Evolutionary conservation across 2,797 vertebrate genomes (phyloP).

Genomic region (Pogoniulus pusillus): DNA sequence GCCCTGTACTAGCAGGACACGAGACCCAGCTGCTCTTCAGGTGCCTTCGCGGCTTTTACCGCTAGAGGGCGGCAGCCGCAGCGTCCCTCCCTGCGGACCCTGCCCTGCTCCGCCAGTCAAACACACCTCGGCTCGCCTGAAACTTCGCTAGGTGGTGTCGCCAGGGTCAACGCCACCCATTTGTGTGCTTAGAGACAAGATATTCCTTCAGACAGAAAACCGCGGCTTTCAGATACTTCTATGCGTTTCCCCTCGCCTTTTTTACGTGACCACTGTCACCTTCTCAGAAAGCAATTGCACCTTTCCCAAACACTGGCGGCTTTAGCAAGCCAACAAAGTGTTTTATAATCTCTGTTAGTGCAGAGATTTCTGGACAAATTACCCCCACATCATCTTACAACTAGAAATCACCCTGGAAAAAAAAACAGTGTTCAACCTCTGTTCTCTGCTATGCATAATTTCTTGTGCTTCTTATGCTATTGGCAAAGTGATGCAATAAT

Average conservation of each 20-base stretch:
- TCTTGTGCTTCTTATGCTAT: not conserved
- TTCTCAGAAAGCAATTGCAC: not conserved
- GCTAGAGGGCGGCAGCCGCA: not conserved
- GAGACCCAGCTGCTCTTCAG: rapidly evolving
- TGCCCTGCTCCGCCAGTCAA: rapidly evolving
- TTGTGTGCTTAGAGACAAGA: not conserved
- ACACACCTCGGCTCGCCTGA: not conserved
- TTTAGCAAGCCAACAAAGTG: not conserved
- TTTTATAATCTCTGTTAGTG: not conserved
- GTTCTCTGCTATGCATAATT: rapidly evolving
- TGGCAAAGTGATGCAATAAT: not conserved
- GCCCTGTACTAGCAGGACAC: rapidly evolving
- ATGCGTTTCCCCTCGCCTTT: not conserved
- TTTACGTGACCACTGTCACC: rapidly evolving
- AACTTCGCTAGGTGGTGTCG: not conserved
- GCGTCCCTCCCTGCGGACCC: rapidly evolving
- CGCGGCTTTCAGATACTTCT: not conserved
- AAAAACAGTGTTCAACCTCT: not conserved
- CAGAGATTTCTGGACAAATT: not conserved
- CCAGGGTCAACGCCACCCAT: not conserved
- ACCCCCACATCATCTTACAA: not conserved
- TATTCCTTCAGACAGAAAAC: not conserved
- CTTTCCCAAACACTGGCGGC: not conserved
- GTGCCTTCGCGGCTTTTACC: not conserved
- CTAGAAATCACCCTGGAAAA: not conserved